Base-by-base conservation (phyloP, 2,797 vertebrate species). In the Coilia nasus region DNA sequence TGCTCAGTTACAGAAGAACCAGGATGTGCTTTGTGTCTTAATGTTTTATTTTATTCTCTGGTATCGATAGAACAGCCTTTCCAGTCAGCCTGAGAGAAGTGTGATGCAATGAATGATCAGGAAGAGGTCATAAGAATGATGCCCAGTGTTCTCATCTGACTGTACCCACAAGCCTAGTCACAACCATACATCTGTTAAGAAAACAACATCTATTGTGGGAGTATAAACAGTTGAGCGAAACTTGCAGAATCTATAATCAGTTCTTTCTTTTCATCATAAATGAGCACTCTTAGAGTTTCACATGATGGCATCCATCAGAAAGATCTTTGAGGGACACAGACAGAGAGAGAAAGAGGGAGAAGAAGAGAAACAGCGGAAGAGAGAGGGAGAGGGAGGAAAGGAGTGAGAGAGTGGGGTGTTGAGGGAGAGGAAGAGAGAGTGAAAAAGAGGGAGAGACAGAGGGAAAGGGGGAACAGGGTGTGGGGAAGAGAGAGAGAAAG, bases 21-120 rank as follows among this genome's bases (percentile, higher is more conserved):
- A 28, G 56, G 35, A n/a, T 90, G 91, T 89, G 90, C 91, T 85
- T 88, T 91, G 89, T 93, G 91, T 94, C 88, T 95, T 94, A 93
- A 91, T 86, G 93, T 94, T 95, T 94, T 93, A 94, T 94, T 95
- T 93, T 90, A 91, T 94, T 91, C 90, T 88, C 88, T 88, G 89
- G 90, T 91, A 92, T 87, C 89, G 93, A 93, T 87, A 90, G 91
- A 88, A 90, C 82, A 88, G 88, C 85, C 84, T 84, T 85, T 86
- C 87, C 88, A 85, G 84, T 86, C 84, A 28, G 56, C 50, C n/a
- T 44, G 64, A 86, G 60, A 83, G 87, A 62, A 86, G 80, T 59
- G 23, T 56, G 80, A 84, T 80, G 54, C 67, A 59, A 44, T 86
- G 35, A 86, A 82, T 56, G 62, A 82, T 35, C 19, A 2, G 80